phyloP scores from a whole-genome alignment of 1,140 invertebrate species.

The Sycophaga agraensis region DNA sequence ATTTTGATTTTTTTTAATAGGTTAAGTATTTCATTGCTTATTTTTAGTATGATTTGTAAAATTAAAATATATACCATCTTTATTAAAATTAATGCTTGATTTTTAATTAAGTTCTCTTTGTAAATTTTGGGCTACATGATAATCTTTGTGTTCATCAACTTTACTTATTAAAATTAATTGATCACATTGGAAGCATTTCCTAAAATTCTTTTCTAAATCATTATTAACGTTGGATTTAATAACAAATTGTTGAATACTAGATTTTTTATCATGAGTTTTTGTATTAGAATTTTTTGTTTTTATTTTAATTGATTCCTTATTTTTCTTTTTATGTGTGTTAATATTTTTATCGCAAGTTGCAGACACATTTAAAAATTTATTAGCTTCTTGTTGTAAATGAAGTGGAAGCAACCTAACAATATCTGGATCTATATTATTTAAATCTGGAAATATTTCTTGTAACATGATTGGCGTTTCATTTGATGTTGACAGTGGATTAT shows the following conservation, averaged over 20 bases:
- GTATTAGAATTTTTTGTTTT: slow-evolving; percentile 31
- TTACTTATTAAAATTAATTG: slow-evolving; percentile 61
- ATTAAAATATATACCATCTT: slow-evolving; percentile 23
- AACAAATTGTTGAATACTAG: slow-evolving; percentile 42
- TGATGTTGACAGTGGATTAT: too few relatives aligned
- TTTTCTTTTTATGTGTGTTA: slow-evolving; percentile 25
- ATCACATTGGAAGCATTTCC: slow-evolving; percentile 66
- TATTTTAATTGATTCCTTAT: slow-evolving; percentile 28
- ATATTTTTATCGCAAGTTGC: slow-evolving; percentile 23
- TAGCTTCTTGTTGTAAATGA: slow-evolving; percentile 49
- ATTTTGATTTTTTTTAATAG: slow-evolving; percentile 9
- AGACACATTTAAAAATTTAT: slow-evolving; percentile 40
- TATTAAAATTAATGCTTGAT: slow-evolving; percentile 1
- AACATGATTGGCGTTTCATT: slow-evolving; percentile 35
- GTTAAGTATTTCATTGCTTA: not conserved
- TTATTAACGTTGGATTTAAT: slow-evolving; percentile 36
- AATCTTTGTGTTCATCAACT: slow-evolving; percentile 68
- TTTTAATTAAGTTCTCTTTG: slow-evolving; percentile 53
- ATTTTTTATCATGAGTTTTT: slow-evolving; percentile 19
- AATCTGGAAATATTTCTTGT: slow-evolving; percentile 57
- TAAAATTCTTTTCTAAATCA: slow-evolving; percentile 33
- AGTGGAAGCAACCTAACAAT: slow-evolving; percentile 49
- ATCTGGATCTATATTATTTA: slow-evolving; percentile 51
- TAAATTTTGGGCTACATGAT: slow-evolving; percentile 69
- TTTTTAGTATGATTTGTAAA: slow-evolving; percentile 8